Base-by-base conservation (phyloP, 2,113 vertebrate species). In the Danionella cerebrum region DNA sequence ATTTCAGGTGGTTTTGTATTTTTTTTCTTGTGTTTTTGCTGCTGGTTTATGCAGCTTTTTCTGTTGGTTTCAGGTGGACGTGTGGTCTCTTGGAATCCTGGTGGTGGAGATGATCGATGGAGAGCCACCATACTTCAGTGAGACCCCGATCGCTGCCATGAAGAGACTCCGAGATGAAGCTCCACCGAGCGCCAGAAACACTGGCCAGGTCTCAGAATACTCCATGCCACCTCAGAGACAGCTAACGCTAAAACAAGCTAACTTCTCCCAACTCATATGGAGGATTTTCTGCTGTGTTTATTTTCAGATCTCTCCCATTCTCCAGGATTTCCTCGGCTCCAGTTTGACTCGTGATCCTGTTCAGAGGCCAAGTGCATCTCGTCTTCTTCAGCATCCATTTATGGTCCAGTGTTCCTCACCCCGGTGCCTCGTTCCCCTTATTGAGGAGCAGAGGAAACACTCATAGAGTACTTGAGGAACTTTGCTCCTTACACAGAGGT, bases 41-140 rank as follows among this genome's bases (percentile, higher is more conserved):
- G n/a, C n/a, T n/a, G n/a, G n/a, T n/a, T n/a, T n/a, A n/a, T n/a
- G n/a, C n/a, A n/a, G n/a, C n/a, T n/a, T 13, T n/a, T 18, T 21
- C n/a, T 22, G 38, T 7, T 58, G 21, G 51, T 36, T 29, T 3
- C 33, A 97, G 94, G 94, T 95, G 82, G 94, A 97, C 70, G 84
- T 97, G 69, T 97, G 94, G 94, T 96, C 94, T 45, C 78, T 96
- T 80, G 94, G 94, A 6, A 95, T 97, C 83, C 95, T 97, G 94
- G 91, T 96, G 82, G 93, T 97, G 75, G 94, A 97, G 83, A 97
- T 97, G 94, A 87, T 97, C 42, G 94, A 97, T 5, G 93, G 94
- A 59, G 94, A 97, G 65, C 94, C 94, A 0, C 94, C 94, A 0
- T 95, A 95, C 58, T 97, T 95, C 58, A 95, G 88, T 5, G 93